phyloP scores from a whole-genome alignment of 2,113 vertebrate species.

The Lepus europaeus region DNA sequence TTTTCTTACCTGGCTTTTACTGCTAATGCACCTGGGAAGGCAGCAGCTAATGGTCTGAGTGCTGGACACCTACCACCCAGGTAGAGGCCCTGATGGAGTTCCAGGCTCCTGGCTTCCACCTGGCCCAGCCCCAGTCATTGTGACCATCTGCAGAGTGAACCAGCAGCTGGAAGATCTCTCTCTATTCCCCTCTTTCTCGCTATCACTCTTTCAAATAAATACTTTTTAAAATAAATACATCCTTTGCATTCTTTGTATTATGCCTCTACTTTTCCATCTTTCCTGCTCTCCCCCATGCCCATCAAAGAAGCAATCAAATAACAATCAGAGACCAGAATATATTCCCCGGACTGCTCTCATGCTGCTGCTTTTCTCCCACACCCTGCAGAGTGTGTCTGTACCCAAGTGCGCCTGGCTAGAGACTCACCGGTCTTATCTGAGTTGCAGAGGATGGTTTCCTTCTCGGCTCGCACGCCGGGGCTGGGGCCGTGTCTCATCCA shows the following conservation, averaged over 20 bases:
- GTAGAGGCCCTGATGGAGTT: too few species aligned
- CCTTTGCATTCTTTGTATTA: neutral
- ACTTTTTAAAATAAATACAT: too few species aligned
- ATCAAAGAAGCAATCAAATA: neutral
- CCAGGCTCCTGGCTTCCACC: too few species aligned
- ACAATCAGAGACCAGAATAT: neutral
- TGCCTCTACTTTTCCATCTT: neutral
- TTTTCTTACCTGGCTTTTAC: too few species aligned
- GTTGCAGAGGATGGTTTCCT: constrained; percentile 98
- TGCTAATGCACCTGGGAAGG: too few species aligned
- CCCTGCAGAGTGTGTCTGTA: accelerated
- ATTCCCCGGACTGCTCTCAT: neutral
- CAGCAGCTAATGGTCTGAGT: too few species aligned
- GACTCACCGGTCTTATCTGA: constrained; percentile 97
- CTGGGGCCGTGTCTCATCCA: constrained; percentile 99
- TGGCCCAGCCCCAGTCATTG: too few species aligned
- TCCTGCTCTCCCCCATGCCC: neutral
- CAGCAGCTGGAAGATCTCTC: too few species aligned
- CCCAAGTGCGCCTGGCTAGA: accelerated
- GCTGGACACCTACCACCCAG: too few species aligned
- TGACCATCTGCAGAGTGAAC: too few species aligned
- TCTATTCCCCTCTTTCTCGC: too few species aligned
- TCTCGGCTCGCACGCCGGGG: constrained; percentile 95
- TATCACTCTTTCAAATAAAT: too few species aligned
- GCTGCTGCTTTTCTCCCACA: accelerated